phyloP scores from a whole-genome alignment of 2,888 invertebrate genomes.

The Leucozona laternaria region DNA sequence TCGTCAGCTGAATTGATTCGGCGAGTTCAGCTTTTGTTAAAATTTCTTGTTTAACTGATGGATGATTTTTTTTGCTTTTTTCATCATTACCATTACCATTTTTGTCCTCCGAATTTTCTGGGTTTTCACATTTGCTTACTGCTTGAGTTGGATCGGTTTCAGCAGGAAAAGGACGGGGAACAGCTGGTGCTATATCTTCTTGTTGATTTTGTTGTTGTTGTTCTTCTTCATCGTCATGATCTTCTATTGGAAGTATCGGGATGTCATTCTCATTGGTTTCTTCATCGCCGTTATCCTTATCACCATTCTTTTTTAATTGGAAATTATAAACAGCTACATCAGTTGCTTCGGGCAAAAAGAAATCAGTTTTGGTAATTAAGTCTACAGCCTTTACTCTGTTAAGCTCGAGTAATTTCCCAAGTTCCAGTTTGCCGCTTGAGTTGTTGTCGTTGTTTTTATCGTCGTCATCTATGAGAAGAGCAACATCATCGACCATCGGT shows the following conservation, averaged over 20 bases:
- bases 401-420: slow-evolving; percentile 23
- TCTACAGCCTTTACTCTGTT: slow-evolving; percentile 26
- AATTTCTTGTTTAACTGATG: slow-evolving; percentile 3
- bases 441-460: slow-evolving; percentile 22
- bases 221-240: background rate
- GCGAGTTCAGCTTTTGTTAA: slow-evolving; percentile 49
- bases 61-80: background rate
- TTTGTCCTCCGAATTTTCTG: background rate
- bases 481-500: slow-evolving; percentile 27
- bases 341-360: slow-evolving; percentile 34
- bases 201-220: background rate
- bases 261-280: background rate
- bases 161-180: background rate
- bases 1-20: slow-evolving; percentile 45
- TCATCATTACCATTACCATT: background rate
- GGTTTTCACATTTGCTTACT: background rate
- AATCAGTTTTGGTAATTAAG: slow-evolving; percentile 42
- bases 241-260: background rate
- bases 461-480: slow-evolving; percentile 23
- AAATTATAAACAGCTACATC: slow-evolving; percentile 43
- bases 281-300: slow-evolving; percentile 41
- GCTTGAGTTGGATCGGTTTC: background rate
- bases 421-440: background rate
- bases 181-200: background rate
- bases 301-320: slow-evolving; percentile 50